Base-by-base conservation (phyloP, 1,140 invertebrate genomes). In the Cherax destructor region DNA sequence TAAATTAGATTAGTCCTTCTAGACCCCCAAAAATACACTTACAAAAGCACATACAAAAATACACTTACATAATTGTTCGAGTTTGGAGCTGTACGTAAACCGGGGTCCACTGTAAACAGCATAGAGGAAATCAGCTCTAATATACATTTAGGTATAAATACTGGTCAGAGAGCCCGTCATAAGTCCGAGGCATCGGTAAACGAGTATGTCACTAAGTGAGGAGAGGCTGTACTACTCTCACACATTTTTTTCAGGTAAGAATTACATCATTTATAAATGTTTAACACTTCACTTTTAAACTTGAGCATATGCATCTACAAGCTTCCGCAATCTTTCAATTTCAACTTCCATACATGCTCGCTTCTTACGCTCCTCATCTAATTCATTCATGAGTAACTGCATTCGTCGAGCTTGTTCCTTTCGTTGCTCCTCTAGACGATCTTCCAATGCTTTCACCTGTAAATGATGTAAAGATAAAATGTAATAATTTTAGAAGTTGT, bases 291-390 rank as follows among this genome's bases (percentile, higher is more conserved):
- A 80, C 21, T 74, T 49, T 24, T 88, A 91, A 65, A 91, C 89
- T 80, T 91, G 89, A 56, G 92, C 61, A 87, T 91, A 92, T 10
- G 88, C 86, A 77, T 92, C 88, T 59, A 92, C 72, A 49, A 91
- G 85, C 30, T 91, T 90, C 41, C 88, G 86, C 11, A 92, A 59
- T 24, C 92, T 21, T 52, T 92, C 92, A 9, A 92, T 86, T 76
- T 92, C 92, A 21, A 92, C 86, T 72, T 86, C 92, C 84, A 92
- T 87, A 18, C 92, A 92, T 16, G 92, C 92, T 16, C 88, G 81
- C 65, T 74, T 90, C 78, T 92, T 92, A n/a, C 92, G 92, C 74
- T 92, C 92, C n/a, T 92, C 92, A 49, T 92, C 92, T 21, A 92
- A 77, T 47, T 92, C 92, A 24, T 80, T 65, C 76, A 86, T 92